Base-by-base conservation (phyloP, 2,888 invertebrate species). In the Stenolophus ochropezus region DNA sequence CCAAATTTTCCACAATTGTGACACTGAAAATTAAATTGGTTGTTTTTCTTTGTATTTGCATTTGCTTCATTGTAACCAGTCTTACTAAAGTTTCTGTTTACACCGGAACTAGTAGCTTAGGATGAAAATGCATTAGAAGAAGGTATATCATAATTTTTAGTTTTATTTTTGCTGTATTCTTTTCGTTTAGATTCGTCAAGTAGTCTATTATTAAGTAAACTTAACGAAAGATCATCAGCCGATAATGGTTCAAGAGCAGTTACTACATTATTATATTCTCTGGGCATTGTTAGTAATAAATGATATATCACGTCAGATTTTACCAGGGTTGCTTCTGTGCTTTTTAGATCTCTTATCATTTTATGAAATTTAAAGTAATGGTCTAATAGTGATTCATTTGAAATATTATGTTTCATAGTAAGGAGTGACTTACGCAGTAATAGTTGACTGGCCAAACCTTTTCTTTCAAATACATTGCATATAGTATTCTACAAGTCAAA, bases 351-450 rank as follows among this genome's bases (percentile, higher is more conserved):
- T 42, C 85, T 71, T 21, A 85, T 81, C 11, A 84, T 42, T 76
- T 84, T 85, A 49, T 85, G 84, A 49, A 85, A 85, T n/a, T 84
- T 82, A 18, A 85, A 79, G 69, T 83, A 84, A 81, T 85, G 83
- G 4, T 65, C 58, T 14, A 51, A 42, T 16, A 84, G 14, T 11
- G 61, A 75, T 23, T 84, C 79, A 25, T 18, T 18, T 25, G 33
- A 27, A 3, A 74, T 18, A 69, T 83, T 78, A n/a, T n/a, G n/a
- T n/a, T n/a, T n/a, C n/a, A n/a, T n/a, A n/a, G n/a, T n/a, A n/a
- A n/a, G n/a, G n/a, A 85, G 56, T 21, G 73, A 80, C 71, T 85
- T 86, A 23, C 84, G 27, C 5, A 86, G n/a, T 5, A 83, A 81
- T 25, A 85, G 58, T 61, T 85, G 85, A 58, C 82, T 84, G 1